Evolutionary conservation across 1,140 invertebrate species (phyloP), one percentile per base, ranked within the genome.

Genomic region (Listronotus oregonensis): DNA sequence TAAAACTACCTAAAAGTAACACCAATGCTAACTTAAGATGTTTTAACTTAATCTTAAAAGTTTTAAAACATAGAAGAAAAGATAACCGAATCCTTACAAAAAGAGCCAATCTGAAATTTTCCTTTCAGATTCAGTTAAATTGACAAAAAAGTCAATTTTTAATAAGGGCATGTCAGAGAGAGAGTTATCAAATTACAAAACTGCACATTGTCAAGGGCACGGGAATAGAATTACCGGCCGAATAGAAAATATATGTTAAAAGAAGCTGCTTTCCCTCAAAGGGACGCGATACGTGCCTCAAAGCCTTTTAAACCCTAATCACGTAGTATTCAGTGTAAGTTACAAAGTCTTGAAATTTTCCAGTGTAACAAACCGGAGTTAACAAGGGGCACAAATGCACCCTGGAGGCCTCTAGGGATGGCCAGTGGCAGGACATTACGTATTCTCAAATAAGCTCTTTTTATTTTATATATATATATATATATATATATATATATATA

Each of bases 311-410:
- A 63, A 64, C 55, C 52, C 62, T 57, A 64, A 64, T 64, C 62
- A 64, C 62, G 62, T 64, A 56, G 37, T 49, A 64, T 55, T 64
- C 62, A 64, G 62, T 64, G 62, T 64, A 64, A 64, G 62, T 64
- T 64, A 64, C 62, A 64, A 64, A 69, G 67, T 69, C 63, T 66
- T 68, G 37, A 67, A 72, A 69, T 70, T 69, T 69, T 67, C 70
- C 70, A 65, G 70, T 64, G 60, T 65, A 69, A 66, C 66, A 69
- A 68, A 71, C 66, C 70, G 70, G 65, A 65, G 64, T 69, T 69
- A 71, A 69, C 67, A 69, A 71, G 62, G 68, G 64, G 64, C 44
- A 56, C 70, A 68, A 71, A 68, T 71, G 66, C 52, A 56, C 62
- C 54, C 54, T 47, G 56, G 61, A 66, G 51, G 64, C 46, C 17